Conservation (phyloP, 2,797 vertebrate species). For the Esox masquinongy region DNA sequence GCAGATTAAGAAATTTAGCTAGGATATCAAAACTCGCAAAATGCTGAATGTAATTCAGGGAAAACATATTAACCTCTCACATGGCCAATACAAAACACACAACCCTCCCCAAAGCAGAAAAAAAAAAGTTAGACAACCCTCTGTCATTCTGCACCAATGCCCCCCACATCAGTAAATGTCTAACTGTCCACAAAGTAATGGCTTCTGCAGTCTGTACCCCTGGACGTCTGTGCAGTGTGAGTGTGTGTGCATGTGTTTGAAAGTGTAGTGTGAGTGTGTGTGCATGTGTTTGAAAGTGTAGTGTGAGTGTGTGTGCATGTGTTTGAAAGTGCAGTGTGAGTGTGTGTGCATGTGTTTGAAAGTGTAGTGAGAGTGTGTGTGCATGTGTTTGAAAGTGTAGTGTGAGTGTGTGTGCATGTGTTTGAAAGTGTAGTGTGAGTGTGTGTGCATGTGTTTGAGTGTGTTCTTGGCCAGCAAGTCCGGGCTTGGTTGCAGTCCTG, state of each 20-base stretch:
- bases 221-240: neutral
- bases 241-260: neutral
- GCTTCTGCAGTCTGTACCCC: neutral
- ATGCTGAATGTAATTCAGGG: too few relatives aligned
- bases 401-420: neutral
- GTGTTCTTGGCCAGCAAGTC: slow-evolving; percentile 76
- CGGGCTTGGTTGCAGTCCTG: slow-evolving; percentile 71
- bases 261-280: slow-evolving; percentile 40
- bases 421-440: slow-evolving; percentile 25
- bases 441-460: slow-evolving; percentile 53
- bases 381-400: too few relatives aligned
- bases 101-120: too few relatives aligned
- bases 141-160: too few relatives aligned
- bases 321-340: slow-evolving; percentile 41
- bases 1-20: too few relatives aligned
- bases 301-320: slow-evolving; percentile 39
- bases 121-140: too few relatives aligned
- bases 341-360: slow-evolving; percentile 1
- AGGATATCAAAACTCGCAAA: too few relatives aligned
- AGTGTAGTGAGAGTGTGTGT: too few relatives aligned
- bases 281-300: slow-evolving; percentile 64
- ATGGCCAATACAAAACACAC: too few relatives aligned
- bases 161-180: neutral
- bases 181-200: neutral
- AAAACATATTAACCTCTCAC: too few relatives aligned